Percentiles rank a stretch among this genome's conserved stretches.
Conservation (phyloP, 2,113 vertebrate genomes). For the Dermatemys mawii region DNA sequence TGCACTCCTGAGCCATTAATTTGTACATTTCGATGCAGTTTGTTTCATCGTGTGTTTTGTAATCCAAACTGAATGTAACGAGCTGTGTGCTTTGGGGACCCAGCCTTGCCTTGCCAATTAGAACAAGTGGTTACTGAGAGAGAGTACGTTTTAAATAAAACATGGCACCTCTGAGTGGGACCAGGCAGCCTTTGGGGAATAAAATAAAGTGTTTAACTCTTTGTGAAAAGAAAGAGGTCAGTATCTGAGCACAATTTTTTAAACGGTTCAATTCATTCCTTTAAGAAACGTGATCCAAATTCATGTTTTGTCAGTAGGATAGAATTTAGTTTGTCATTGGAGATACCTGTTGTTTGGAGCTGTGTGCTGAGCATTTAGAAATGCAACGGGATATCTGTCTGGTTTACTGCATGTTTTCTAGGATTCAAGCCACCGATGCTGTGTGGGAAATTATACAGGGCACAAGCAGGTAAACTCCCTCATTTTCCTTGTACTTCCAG, state of each 20-base stretch:
- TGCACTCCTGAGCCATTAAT: conserved; percentile 79
- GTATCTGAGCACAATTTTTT: background rate
- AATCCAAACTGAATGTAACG: conserved; percentile 84
- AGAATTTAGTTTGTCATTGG: background rate
- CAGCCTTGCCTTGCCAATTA: conserved; percentile 85
- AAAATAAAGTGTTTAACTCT: conserved; percentile 74
- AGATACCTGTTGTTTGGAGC: background rate
- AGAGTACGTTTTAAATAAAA: conserved; percentile 85
- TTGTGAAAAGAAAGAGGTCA: conserved; percentile 31
- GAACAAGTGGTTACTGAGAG: conserved; percentile 83
- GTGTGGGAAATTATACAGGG: background rate
- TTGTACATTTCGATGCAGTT: conserved; percentile 84
- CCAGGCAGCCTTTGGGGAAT: conserved; percentile 62
- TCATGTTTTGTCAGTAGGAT: conserved; percentile 23
- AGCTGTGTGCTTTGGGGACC: conserved; percentile 84
- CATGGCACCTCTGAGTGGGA: conserved; percentile 75
- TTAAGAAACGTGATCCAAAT: background rate
- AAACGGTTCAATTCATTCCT: background rate
- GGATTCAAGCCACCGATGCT: background rate
- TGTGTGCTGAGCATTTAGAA: background rate
- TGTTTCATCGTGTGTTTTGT: conserved; percentile 83
- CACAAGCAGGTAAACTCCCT: background rate
- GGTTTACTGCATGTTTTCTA: background rate
- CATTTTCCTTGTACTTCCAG: background rate
- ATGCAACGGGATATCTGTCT: background rate